Evolutionary conservation across 2,797 vertebrate species (phyloP).

Genomic region (Sarcoramphus papa): DNA sequence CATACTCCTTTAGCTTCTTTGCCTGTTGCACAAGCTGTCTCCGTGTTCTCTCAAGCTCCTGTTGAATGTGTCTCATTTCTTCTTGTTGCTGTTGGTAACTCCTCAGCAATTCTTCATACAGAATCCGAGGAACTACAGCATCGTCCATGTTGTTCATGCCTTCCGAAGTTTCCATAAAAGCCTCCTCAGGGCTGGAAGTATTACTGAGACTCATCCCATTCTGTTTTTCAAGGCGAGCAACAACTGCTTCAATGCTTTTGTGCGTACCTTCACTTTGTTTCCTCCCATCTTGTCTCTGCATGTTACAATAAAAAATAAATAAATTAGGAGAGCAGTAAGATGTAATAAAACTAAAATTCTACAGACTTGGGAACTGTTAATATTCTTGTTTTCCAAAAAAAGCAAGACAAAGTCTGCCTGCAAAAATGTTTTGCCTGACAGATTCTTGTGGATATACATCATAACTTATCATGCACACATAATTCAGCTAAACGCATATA

Average conservation of each 20-base stretch:
- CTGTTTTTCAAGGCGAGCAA: constrained; percentile 91
- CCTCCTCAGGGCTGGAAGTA: constrained; percentile 82
- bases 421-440: background rate
- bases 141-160: constrained; percentile 81
- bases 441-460: background rate
- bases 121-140: constrained; percentile 86
- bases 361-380: background rate
- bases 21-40: constrained; percentile 98
- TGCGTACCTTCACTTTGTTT: constrained; percentile 79
- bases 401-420: background rate
- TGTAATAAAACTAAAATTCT: background rate
- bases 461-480: background rate
- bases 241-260: constrained; percentile 97
- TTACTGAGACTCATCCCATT: constrained; percentile 86
- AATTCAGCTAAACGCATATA: background rate
- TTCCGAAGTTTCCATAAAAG: constrained; percentile 83
- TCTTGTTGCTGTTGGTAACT: constrained; percentile 98
- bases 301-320: constrained; percentile 5
- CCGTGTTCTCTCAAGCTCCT: constrained; percentile 95
- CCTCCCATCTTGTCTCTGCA: constrained; percentile 78
- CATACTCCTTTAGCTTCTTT: constrained; percentile 98
- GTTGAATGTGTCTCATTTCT: constrained; percentile 95
- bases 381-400: background rate
- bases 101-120: constrained; percentile 95
- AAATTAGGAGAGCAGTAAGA: constrained; percentile 22